Evolutionary conservation across 2,113 vertebrate species (phyloP).

Genomic region (Oxyura jamaicensis): DNA sequence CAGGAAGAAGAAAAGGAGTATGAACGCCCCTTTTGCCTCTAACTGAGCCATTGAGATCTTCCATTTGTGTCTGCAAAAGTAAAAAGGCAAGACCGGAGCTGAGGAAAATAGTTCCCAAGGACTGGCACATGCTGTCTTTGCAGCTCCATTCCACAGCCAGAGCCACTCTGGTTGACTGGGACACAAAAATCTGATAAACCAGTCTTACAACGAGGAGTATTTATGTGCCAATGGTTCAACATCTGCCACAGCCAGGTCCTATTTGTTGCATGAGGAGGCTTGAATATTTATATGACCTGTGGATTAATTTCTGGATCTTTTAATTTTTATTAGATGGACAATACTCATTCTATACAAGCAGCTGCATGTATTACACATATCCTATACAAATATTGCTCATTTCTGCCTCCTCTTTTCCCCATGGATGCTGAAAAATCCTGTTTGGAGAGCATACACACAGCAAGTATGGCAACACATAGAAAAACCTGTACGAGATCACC

Average conservation of each 20-base stretch:
- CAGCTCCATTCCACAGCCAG: not conserved
- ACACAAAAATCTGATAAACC: not conserved
- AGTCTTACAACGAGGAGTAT: not conserved
- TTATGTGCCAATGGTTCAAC: not conserved
- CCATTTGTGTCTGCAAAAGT: not conserved
- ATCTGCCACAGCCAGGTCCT: not conserved
- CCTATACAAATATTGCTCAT: not conserved
- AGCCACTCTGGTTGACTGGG: not conserved
- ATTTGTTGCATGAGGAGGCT: not conserved
- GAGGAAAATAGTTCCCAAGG: not conserved
- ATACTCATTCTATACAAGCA: not conserved
- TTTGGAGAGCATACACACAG: not conserved
- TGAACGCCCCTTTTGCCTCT: not conserved
- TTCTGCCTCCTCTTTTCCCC: not conserved
- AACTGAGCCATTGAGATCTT: not conserved
- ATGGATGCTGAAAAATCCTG: not conserved
- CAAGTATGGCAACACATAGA: not conserved
- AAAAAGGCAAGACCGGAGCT: not conserved
- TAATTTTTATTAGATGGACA: not conserved
- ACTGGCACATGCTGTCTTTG: accelerated
- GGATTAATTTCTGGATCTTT: not conserved
- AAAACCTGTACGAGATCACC: not conserved
- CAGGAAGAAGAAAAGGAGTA: not conserved
- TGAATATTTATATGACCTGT: not conserved
- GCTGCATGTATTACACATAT: no score